Evolutionary conservation across 92 coral and sea anemone genomes (phyloP).

Genomic region (Desmophyllum pertusum): DNA sequence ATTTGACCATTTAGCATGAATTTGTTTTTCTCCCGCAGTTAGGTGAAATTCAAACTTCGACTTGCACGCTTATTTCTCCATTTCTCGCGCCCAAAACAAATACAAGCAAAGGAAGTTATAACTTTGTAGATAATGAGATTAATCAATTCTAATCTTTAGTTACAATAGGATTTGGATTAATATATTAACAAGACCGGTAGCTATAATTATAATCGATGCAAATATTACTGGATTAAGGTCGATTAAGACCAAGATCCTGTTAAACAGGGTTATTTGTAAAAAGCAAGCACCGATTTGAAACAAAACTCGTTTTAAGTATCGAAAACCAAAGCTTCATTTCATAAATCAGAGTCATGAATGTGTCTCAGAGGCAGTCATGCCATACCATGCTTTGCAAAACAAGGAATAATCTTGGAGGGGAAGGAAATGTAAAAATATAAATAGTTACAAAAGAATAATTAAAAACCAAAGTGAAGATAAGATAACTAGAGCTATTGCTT

Average conservation of each 20-base stretch:
- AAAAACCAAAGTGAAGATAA: background rate
- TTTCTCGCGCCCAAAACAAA: background rate
- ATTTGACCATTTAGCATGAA: no score
- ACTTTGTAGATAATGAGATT: slow-evolving; percentile 6
- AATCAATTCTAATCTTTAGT: background rate
- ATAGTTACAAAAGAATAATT: background rate
- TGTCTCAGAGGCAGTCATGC: no score
- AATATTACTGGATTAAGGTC: background rate
- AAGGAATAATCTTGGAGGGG: background rate
- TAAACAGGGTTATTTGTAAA: background rate
- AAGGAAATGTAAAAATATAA: background rate
- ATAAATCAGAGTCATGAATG: background rate
- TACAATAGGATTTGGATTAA: background rate
- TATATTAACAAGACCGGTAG: background rate
- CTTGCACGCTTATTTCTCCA: background rate
- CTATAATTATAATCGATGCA: background rate
- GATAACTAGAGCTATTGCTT: background rate
- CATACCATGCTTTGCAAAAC: background rate
- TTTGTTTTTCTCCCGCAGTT: background rate
- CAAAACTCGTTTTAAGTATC: no score
- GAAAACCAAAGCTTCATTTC: background rate
- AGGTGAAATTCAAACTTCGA: background rate
- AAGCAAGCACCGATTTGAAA: background rate
- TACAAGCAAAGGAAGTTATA: background rate
- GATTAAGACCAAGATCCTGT: background rate